A percentile compares a stretch with the other conserved stretches of the same genome.
Conservation (phyloP, 2,113 vertebrate genomes). For the Origma solitaria region DNA sequence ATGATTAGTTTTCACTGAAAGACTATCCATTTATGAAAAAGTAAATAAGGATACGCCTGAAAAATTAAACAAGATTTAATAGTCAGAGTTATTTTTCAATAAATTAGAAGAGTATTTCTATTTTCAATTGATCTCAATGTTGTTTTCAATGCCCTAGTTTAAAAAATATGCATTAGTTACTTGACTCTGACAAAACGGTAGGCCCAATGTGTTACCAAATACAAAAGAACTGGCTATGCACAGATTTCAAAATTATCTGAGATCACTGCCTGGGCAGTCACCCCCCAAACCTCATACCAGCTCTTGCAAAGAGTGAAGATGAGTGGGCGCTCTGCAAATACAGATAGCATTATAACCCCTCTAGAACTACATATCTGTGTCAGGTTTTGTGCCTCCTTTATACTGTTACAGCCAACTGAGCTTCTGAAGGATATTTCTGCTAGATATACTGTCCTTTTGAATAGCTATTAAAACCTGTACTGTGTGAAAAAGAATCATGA, state of each 20-base stretch:
- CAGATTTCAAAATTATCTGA: neutral
- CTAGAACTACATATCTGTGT: neutral
- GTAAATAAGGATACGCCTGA: neutral
- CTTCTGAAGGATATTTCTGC: neutral
- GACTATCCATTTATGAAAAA: neutral
- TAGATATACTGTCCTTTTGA: neutral
- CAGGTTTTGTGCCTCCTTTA: neutral
- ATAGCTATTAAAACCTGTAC: neutral
- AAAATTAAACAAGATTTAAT: neutral
- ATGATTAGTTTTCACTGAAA: neutral
- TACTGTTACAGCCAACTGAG: neutral
- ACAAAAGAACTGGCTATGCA: neutral
- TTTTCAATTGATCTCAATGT: neutral
- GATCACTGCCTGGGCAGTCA: neutral
- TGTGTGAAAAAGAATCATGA: neutral
- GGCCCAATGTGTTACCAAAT: neutral
- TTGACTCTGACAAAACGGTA: neutral
- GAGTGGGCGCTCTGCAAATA: neutral
- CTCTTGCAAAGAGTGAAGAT: neutral
- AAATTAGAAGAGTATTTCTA: neutral
- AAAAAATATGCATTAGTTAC: neutral
- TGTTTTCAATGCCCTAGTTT: neutral
- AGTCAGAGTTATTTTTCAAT: neutral
- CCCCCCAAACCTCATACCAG: neutral
- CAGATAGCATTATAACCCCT: neutral